A percentile compares a stretch with the other conserved stretches of the same genome.
Conservation (phyloP, 2,113 vertebrate genomes). For the Apeltes quadracus region DNA sequence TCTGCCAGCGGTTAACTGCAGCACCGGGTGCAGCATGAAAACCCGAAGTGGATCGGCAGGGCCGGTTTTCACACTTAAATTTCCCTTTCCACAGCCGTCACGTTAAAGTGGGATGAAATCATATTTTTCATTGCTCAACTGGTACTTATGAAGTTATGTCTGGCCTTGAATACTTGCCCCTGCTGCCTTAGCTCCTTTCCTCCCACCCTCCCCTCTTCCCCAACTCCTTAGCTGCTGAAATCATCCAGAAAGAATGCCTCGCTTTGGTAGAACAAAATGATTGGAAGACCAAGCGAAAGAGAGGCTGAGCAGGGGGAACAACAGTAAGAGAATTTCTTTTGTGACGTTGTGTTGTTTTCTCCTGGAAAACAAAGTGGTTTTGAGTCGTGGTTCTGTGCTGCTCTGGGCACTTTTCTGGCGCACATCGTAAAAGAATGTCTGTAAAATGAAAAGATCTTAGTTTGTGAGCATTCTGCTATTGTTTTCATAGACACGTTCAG, state of each 20-base stretch:
- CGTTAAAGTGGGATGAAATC: constrained; percentile 68
- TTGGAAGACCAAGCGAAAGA: constrained; percentile 49
- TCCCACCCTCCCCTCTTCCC: constrained; percentile 6
- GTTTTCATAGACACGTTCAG: constrained; percentile 17
- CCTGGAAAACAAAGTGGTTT: constrained; percentile 61
- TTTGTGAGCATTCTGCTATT: constrained; percentile 31
- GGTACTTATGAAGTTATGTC: constrained; percentile 77
- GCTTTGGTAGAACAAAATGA: constrained; percentile 72
- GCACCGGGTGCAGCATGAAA: constrained; percentile 34
- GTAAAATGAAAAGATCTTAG: constrained; percentile 44
- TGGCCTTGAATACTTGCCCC: constrained; percentile 67
- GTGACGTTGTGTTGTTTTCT: constrained; percentile 51
- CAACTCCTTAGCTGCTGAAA: constrained; percentile 70
- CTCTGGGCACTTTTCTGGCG: constrained; percentile 48
- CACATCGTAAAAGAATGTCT: constrained; percentile 55
- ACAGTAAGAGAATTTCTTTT: constrained; percentile 44
- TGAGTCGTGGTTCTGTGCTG: constrained; percentile 46
- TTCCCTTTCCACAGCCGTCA: constrained; percentile 63
- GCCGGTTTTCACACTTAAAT: constrained; percentile 53
- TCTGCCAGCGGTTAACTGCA: constrained; percentile 4
- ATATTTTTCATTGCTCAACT: constrained; percentile 73
- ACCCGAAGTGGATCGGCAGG: constrained; percentile 40
- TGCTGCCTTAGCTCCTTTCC: constrained; percentile 56
- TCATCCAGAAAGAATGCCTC: constrained; percentile 79
- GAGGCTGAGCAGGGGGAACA: constrained; percentile 34